A percentile compares a stretch with the other conserved stretches of the same genome.
Evolutionary conservation across 2,113 vertebrate species (phyloP).

Genomic region (Tragulus kanchil): DNA sequence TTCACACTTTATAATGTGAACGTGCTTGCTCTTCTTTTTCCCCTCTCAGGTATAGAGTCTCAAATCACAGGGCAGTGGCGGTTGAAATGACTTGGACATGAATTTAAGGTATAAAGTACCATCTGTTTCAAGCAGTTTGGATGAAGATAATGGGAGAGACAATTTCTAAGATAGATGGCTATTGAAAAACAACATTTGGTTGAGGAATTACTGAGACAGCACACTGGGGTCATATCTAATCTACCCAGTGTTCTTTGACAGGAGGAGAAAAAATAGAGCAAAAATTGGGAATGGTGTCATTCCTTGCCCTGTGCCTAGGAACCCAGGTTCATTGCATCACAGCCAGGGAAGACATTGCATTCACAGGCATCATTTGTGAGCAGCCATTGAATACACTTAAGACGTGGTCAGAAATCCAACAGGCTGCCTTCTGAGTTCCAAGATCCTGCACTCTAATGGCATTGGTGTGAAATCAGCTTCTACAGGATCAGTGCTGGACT

Average conservation of each 20-base stretch:
- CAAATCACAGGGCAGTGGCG: conserved; percentile 60
- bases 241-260: not conserved
- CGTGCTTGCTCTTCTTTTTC: not conserved
- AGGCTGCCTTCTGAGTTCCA: not conserved
- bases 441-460: not conserved
- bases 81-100: conserved; percentile 62
- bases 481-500: too few species aligned
- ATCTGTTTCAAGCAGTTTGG: conserved; percentile 75
- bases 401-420: not conserved
- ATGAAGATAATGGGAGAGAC: conserved; percentile 66
- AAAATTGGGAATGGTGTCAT: not conserved
- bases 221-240: conserved; percentile 17
- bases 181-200: conserved; percentile 66
- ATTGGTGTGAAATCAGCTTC: not conserved
- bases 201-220: conserved; percentile 52
- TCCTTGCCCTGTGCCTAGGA: not conserved
- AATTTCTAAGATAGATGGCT: conserved; percentile 70
- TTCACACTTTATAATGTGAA: not conserved
- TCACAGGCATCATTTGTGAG: not conserved
- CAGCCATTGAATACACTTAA: not conserved
- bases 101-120: conserved; percentile 70
- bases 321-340: not conserved
- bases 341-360: not conserved
- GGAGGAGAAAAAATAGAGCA: not conserved
- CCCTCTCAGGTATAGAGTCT: not conserved